A percentile compares a stretch with the other conserved stretches of the same genome.
These are phyloP conservation scores for Gorilla gorilla DNA, from an alignment of 2,113 vertebrate genomes.

Conservation along the genomic window DNA sequence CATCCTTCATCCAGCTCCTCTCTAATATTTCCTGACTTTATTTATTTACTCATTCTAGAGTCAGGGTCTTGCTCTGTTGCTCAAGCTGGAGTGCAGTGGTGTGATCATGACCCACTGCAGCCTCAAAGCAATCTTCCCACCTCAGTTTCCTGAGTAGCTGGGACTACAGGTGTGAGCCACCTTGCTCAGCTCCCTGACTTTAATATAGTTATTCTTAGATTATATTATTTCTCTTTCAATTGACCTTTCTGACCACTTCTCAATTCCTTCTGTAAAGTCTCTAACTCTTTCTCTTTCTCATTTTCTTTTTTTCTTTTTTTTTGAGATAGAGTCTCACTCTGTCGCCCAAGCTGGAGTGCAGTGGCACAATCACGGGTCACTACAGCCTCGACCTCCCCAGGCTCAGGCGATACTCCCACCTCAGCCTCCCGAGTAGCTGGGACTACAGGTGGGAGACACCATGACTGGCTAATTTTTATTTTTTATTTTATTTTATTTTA, in stretches of 20 bases:
- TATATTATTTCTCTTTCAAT: neutral
- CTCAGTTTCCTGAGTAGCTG: neutral
- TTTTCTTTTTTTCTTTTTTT: neutral
- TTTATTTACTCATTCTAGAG: neutral
- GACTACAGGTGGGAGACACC: no score
- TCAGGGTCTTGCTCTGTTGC: neutral
- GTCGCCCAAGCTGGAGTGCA: no score
- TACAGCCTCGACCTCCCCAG: no score
- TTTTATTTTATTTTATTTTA: no score
- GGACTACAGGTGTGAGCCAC: neutral
- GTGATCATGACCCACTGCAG: neutral
- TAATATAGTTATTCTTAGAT: neutral
- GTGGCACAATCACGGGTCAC: no score
- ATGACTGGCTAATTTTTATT: no score
- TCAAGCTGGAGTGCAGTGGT: neutral
- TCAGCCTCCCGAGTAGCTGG: no score
- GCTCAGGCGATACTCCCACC: no score
- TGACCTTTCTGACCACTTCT: neutral
- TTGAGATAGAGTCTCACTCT: neutral
- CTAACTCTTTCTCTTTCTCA: neutral
- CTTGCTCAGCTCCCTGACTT: neutral
- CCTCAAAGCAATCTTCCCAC: neutral
- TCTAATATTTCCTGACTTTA: neutral
- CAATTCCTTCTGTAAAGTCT: neutral
- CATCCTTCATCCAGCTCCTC: neutral